These are phyloP conservation scores for Pyrrhia umbra DNA, from an alignment of 2,888 invertebrate species.

Conservation along the genomic window DNA sequence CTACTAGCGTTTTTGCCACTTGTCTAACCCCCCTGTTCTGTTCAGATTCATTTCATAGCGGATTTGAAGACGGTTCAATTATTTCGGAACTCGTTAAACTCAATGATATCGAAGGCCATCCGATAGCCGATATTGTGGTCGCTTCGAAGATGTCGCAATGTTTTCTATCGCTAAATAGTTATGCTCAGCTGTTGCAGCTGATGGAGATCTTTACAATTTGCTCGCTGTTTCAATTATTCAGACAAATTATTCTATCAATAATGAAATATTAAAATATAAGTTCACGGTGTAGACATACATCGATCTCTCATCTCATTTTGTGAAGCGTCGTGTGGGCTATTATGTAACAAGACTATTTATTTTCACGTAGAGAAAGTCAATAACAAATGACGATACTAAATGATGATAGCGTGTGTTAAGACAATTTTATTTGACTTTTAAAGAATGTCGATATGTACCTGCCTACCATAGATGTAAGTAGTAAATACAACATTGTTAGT, in stretches of 20 bases:
- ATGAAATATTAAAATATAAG: not conserved
- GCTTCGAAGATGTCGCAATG: too few relatives aligned
- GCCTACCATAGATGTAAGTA: too few relatives aligned
- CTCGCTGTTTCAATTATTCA: not conserved
- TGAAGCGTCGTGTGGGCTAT: slow-evolving; percentile 26
- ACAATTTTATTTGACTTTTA: slow-evolving; percentile 32
- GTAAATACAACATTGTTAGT: too few relatives aligned
- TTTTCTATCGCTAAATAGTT: too few relatives aligned
- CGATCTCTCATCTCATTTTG: slow-evolving; percentile 22
- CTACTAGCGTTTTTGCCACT: too few relatives aligned
- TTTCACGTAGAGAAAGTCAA: slow-evolving; percentile 58
- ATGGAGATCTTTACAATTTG: not conserved
- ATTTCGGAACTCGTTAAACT: too few relatives aligned
- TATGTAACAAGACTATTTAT: slow-evolving; percentile 48
- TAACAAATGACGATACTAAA: slow-evolving; percentile 47
- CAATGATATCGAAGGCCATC: too few relatives aligned
- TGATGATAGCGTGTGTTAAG: slow-evolving; percentile 30
- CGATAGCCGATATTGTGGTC: too few relatives aligned
- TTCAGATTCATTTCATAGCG: too few relatives aligned
- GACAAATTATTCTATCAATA: not conserved
- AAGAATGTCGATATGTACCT: slow-evolving; percentile 5
- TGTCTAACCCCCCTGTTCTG: too few relatives aligned
- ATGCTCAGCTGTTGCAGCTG: too few relatives aligned
- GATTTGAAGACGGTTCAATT: too few relatives aligned
- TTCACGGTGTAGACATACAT: not conserved